phyloP scores from a whole-genome alignment of 2,888 invertebrate species.

The Drosophila multiciliata region DNA sequence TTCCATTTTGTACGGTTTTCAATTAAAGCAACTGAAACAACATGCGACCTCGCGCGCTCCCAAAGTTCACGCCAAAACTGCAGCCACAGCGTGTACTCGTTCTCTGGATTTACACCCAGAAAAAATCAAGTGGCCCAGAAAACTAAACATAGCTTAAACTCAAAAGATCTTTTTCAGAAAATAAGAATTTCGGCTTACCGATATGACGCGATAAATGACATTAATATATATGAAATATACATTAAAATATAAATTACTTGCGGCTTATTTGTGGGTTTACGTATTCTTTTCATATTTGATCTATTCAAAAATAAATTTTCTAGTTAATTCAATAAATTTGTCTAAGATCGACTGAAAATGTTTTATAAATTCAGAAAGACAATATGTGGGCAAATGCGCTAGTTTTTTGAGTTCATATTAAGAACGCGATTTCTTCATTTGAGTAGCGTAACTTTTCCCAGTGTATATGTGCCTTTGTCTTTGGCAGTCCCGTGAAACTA shows the following conservation, averaged over 20 bases:
- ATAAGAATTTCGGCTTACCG: no score
- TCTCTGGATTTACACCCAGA: not conserved
- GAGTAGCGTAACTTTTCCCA: not conserved
- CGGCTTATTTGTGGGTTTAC: no score
- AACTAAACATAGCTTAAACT: not conserved
- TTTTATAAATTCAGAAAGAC: not conserved
- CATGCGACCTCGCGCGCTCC: slow-evolving; percentile 69
- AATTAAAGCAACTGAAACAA: slow-evolving; percentile 64
- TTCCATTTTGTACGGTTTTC: slow-evolving; percentile 76
- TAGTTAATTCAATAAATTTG: not conserved
- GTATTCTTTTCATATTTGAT: no score
- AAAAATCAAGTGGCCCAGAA: not conserved
- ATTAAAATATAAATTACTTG: no score
- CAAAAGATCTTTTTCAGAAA: not conserved
- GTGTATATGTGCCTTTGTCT: slow-evolving; percentile 10
- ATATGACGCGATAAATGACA: no score
- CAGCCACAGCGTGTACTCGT: slow-evolving; percentile 11
- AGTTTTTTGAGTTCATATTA: not conserved
- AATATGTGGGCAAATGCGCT: not conserved
- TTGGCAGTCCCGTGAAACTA: slow-evolving; percentile 42
- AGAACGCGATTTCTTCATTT: not conserved
- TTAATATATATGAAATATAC: no score
- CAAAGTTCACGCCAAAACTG: slow-evolving; percentile 58
- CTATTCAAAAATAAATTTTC: not conserved
- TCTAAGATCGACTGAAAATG: not conserved